Conservation (phyloP, 2,888 invertebrate genomes). For the Amphipyra berbera region DNA sequence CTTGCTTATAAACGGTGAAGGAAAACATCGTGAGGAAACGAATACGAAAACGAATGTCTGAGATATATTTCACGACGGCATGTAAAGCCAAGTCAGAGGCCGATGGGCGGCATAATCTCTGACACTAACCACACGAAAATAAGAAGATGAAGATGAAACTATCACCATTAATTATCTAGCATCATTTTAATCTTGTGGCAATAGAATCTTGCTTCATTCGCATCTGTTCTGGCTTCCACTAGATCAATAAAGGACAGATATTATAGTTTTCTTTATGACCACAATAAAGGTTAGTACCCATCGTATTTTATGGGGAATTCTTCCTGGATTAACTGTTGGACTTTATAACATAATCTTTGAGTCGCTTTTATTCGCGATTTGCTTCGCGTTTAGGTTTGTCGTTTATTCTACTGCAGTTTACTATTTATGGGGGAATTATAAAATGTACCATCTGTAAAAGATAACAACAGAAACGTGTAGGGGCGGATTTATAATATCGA, state of each 20-base stretch:
- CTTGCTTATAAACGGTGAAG: too few relatives aligned
- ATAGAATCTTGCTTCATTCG: neutral
- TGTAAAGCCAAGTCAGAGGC: too few relatives aligned
- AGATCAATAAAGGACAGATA: neutral
- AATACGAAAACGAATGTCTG: too few relatives aligned
- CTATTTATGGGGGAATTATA: neutral
- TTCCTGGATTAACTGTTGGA: constrained; percentile 8
- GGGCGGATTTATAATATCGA: too few relatives aligned
- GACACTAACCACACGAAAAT: too few relatives aligned
- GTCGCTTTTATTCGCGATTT: neutral
- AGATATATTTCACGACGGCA: too few relatives aligned
- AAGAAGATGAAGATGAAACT: too few relatives aligned
- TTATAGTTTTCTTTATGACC: constrained; percentile 8
- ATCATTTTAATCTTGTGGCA: neutral
- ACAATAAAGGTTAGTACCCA: constrained; percentile 1
- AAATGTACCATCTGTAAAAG: too few relatives aligned
- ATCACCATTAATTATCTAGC: too few relatives aligned
- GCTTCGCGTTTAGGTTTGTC: neutral
- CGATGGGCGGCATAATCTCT: too few relatives aligned
- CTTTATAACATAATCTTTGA: constrained; percentile 10
- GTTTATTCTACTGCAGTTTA: neutral
- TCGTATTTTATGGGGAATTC: constrained; percentile 10
- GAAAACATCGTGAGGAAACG: too few relatives aligned
- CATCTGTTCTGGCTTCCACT: neutral
- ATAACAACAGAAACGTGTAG: too few relatives aligned